Evolutionary conservation across 2,113 vertebrate species (phyloP), one percentile per base, ranked within the genome.

Genomic region (Hemibagrus wyckioides): DNA sequence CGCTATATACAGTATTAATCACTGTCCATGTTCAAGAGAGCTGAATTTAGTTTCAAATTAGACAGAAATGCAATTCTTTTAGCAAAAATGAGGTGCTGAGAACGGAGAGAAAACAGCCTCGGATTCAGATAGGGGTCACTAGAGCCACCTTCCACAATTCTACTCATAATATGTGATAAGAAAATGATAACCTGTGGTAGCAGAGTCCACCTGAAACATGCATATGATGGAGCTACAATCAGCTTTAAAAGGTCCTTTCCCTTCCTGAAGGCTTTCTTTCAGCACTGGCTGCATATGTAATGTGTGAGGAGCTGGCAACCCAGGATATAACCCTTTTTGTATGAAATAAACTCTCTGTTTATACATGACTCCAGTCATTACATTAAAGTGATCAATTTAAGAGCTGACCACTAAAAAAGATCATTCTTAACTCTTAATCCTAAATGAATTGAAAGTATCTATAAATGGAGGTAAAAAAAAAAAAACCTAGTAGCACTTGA

Each of bases 161-260:
- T 67, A 82, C 79, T 85, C 83, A 59, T 79, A 69, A 77, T 83
- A 61, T 61, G 79, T 67, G 25, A 82, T 88, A 79, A 82, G 86
- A 83, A 87, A 85, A 87, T 44, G 86, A 89, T 88, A 82, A 87
- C 83, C 69, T 89, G 41, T 5, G 17, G 82, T 79, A 69, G 82
- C 61, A 80, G 73, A 87, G 75, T 59, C 85, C 81, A 81, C 54
- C 6, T 23, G 87, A 89, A 41, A 44, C 87, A 82, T 86, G 67
- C 83, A 69, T 71, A 33, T 59, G 52, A 71, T 83, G 82, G 54
- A 80, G 36, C 48, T 83, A 59, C 28, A 48, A 82, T 73, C 56
- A 87, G n/a, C 48, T 82, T 41, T 6, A 44, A n/a, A 82, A 82
- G 69, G 69, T 83, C 9, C 82, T 82, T 76, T 77, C 77, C 79